Base-by-base conservation (phyloP, 1,140 invertebrate genomes). In the Drosophila trapezifrons region DNA sequence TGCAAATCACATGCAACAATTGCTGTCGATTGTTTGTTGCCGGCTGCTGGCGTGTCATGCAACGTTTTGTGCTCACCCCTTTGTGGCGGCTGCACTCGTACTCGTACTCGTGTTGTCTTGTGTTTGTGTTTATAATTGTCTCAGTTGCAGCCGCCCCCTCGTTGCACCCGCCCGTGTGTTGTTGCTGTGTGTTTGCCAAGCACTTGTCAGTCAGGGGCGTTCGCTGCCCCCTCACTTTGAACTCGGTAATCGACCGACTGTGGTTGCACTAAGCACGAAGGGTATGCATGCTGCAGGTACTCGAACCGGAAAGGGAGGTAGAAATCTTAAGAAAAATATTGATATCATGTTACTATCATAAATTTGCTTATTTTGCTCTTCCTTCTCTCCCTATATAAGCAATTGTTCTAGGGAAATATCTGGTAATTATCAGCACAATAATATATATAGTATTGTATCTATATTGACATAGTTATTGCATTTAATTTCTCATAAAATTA, bases 201-300 rank as follows among this genome's bases (percentile, higher is more conserved):
- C 66, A 75, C 70, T 76, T 73, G 82, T 69, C 82, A 82, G 82
- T 86, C 82, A 86, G 78, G 83, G 83, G 76, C 83, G 83, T 76
- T 87, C 83, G 67, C 18, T 71, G 67, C 67, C 67, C 63, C 67
- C 49, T 70, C 51, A 54, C 42, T 49, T 65, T 57, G 67, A 57
- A 70, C 51, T 46, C 35, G 37, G 29, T 38, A 27, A 29, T 63
- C 35, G 49, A 55, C 52, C 52, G 1, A 18, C 12, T 63, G 17
- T n/a, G 13, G 59, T 27, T 58, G 52, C 59, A 58, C 52, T 29
- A n/a, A 8, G 32, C 54, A 59, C 35, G 38, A 40, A 57, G 37
- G 60, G 54, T 58, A 52, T 35, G 17, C 12, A 35, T 20, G 49
- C 13, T 35, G 15, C 46, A 69, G 46, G 46, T 65, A 52, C 43